A percentile compares a stretch with the other conserved stretches of the same genome.
Conservation (phyloP, 2,888 invertebrate genomes). For the Lamellibrachia satsuma region DNA sequence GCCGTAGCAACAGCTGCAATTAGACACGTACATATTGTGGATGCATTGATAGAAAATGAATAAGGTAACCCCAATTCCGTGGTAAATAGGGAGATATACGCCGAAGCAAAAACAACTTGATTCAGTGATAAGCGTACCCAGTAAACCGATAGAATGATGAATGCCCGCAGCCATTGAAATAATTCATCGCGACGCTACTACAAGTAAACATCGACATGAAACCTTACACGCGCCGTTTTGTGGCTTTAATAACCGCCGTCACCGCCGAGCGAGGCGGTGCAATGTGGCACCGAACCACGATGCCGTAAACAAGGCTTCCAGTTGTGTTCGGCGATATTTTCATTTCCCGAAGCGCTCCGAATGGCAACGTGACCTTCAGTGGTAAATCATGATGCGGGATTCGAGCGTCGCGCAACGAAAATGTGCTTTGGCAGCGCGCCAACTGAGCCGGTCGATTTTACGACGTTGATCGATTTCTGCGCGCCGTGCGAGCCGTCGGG, state of each 20-base stretch:
- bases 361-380: constrained; percentile 8
- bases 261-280: background rate
- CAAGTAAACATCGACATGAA: background rate
- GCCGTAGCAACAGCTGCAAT: background rate
- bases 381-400: background rate
- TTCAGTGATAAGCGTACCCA: background rate
- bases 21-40: background rate
- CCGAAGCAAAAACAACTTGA: background rate
- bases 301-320: background rate
- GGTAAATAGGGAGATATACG: background rate
- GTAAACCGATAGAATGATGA: background rate
- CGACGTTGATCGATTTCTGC: background rate
- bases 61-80: background rate
- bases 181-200: background rate
- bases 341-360: background rate
- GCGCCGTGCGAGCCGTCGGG: background rate
- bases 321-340: background rate
- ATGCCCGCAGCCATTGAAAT: background rate
- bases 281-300: background rate
- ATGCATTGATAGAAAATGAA: background rate
- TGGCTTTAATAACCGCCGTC: background rate
- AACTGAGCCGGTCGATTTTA: background rate
- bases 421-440: background rate
- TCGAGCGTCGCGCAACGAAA: background rate
- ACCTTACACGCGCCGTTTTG: background rate